These are phyloP conservation scores for Grammomys surdaster DNA, from an alignment of 2,113 vertebrate genomes.

Conservation along the genomic window DNA sequence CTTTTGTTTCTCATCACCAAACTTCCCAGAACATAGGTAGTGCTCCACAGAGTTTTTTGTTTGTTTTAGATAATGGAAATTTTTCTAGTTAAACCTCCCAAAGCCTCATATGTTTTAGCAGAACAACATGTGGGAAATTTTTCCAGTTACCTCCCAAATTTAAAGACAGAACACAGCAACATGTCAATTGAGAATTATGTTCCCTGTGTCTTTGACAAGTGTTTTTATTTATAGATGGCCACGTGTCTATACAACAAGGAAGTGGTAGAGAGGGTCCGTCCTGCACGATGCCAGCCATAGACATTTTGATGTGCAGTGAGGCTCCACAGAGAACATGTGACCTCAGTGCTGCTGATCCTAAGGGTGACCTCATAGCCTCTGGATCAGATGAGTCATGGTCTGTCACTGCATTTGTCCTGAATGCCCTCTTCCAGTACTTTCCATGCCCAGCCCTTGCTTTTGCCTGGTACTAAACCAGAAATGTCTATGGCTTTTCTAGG, in stretches of 20 bases:
- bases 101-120: not conserved
- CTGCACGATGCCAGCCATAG: not conserved
- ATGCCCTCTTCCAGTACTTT: not conserved
- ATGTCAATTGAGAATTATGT: not conserved
- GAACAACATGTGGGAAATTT: not conserved
- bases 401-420: not conserved
- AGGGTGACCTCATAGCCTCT: not conserved
- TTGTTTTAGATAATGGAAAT: conserved; percentile 39
- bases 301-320: not conserved
- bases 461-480: conserved; percentile 38
- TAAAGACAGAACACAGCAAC: not conserved
- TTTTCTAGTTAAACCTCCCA: conserved; percentile 2
- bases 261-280: not conserved
- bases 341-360: not conserved
- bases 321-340: not conserved
- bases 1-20: conserved; percentile 29
- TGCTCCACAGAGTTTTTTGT: not conserved
- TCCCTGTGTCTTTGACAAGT: not conserved
- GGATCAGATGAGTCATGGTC: not conserved
- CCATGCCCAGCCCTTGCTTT: not conserved
- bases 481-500: conserved; percentile 7
- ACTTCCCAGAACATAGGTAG: not conserved
- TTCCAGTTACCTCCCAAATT: conserved; percentile 7
- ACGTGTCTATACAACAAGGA: not conserved
- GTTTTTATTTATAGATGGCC: not conserved